Evolutionary conservation across 2,888 invertebrate species (phyloP).

Genomic region (Panorpa germanica): DNA sequence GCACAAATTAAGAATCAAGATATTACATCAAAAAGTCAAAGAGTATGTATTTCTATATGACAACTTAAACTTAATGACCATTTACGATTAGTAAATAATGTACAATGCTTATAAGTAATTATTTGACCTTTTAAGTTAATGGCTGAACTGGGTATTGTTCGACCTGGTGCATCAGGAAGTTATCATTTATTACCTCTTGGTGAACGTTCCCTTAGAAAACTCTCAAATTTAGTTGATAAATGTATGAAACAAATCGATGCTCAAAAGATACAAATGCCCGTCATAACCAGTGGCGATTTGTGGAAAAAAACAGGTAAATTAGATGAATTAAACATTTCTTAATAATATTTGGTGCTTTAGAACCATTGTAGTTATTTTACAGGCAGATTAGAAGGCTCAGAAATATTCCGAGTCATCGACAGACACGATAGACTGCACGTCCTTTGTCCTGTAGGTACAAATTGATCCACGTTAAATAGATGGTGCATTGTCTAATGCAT

Average conservation of each 20-base stretch:
- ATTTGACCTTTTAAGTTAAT: constrained; percentile 35
- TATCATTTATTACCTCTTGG: constrained; percentile 67
- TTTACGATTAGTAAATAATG: too few species aligned
- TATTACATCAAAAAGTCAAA: constrained; percentile 53
- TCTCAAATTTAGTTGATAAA: constrained; percentile 44
- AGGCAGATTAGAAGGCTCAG: constrained; percentile 43
- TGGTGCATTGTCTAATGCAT: constrained; percentile 5
- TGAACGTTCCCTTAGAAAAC: constrained; percentile 57
- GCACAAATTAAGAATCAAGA: constrained; percentile 37
- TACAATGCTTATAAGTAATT: constrained; percentile 1
- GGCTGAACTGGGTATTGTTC: constrained; percentile 53
- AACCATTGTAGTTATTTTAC: constrained; percentile 15
- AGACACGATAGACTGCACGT: constrained; percentile 54
- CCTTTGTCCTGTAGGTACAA: constrained; percentile 61
- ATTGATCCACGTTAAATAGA: constrained; percentile 6
- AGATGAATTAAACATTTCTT: too few species aligned
- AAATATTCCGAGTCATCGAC: constrained; percentile 59
- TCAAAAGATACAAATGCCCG: constrained; percentile 64
- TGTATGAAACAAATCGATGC: constrained; percentile 55
- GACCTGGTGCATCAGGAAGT: constrained; percentile 45
- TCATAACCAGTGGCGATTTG: constrained; percentile 41
- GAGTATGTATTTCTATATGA: constrained; percentile 8
- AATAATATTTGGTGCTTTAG: too few species aligned
- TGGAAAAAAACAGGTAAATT: constrained; percentile 50
- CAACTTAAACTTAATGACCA: neutral